phyloP scores from a whole-genome alignment of 1,140 invertebrate species.

The Neelides sp. region DNA sequence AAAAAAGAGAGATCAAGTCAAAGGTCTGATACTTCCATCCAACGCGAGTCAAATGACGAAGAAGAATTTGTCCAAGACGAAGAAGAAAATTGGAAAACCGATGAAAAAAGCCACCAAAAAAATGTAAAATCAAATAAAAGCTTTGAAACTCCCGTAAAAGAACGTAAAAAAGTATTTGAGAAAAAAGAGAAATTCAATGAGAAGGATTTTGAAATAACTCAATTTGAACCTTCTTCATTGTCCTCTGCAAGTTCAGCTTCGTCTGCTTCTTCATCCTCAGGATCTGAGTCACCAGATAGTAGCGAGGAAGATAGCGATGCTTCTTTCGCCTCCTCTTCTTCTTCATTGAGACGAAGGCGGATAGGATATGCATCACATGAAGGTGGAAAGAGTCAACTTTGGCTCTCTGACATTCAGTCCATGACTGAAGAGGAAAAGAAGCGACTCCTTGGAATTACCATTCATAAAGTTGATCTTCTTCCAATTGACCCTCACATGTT shows the following conservation, averaged over 20 bases:
- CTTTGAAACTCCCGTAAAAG: background rate
- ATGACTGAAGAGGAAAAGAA: too few species aligned
- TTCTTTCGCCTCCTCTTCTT: too few species aligned
- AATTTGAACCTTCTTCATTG: too few species aligned
- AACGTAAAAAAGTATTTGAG: background rate
- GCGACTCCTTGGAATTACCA: constrained; percentile 16
- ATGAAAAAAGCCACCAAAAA: constrained; percentile 1
- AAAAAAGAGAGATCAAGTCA: background rate
- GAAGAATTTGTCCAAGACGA: background rate
- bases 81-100: constrained; percentile 2
- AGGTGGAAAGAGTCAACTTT: too few species aligned
- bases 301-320: too few species aligned
- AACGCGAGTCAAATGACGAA: background rate
- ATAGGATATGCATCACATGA: too few species aligned
- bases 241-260: too few species aligned
- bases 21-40: background rate
- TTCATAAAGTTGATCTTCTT: constrained; percentile 22
- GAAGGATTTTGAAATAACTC: too few species aligned
- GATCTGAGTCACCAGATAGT: too few species aligned
- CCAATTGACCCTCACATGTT: constrained; percentile 25
- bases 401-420: too few species aligned
- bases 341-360: too few species aligned
- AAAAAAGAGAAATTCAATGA: background rate
- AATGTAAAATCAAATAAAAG: background rate
- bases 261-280: too few species aligned